Percentiles rank a stretch among this genome's conserved stretches.
These are phyloP conservation scores for Strigamia maritima DNA, from an alignment of 2,888 invertebrate genomes.

Conservation along the genomic window DNA sequence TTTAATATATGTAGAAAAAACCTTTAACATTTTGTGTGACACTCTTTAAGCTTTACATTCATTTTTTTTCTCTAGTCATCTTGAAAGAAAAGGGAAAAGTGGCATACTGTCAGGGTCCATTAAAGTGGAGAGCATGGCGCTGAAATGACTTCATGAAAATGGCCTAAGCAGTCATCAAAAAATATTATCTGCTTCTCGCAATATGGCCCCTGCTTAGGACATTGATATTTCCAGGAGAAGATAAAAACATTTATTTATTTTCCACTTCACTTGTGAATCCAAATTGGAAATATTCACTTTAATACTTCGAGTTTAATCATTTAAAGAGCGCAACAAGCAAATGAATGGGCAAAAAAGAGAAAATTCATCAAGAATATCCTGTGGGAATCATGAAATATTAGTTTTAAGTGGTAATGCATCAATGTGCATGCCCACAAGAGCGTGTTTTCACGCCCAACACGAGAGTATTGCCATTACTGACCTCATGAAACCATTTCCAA, in stretches of 20 bases:
- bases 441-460: too few species aligned
- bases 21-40: neutral
- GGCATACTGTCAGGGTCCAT: conserved; percentile 7
- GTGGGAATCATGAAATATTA: too few species aligned
- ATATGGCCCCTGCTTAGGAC: neutral
- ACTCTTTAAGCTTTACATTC: neutral
- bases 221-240: neutral
- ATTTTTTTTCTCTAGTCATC: neutral
- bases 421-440: too few species aligned
- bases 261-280: neutral
- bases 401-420: too few species aligned
- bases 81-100: neutral
- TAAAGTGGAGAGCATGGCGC: neutral
- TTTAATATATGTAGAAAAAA: too few species aligned
- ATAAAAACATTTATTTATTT: conserved; percentile 1
- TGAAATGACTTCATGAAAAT: neutral
- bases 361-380: too few species aligned
- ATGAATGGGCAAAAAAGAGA: too few species aligned
- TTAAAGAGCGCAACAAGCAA: too few species aligned
- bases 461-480: too few species aligned
- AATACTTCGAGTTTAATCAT: too few species aligned
- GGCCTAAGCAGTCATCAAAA: neutral
- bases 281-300: neutral
- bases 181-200: neutral
- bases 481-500: too few species aligned